A percentile compares a stretch with the other conserved stretches of the same genome.
phyloP scores from a whole-genome alignment of 2,113 vertebrate genomes.

The Eubucco bourcierii region DNA sequence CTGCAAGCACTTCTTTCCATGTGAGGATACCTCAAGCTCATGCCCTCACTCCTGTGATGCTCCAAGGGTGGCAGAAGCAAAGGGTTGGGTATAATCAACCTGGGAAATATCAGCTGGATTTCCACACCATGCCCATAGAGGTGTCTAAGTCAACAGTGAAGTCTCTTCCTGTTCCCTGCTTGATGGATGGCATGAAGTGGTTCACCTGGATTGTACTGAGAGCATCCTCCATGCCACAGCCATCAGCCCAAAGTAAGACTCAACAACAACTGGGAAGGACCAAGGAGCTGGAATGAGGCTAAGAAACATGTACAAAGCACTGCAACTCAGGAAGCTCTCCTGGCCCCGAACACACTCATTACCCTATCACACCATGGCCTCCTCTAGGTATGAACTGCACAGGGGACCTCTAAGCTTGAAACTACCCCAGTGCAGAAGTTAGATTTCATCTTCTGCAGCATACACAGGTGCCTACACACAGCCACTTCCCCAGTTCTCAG shows the following conservation, averaged over 20 bases:
- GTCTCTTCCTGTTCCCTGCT: neutral
- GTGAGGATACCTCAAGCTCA: neutral
- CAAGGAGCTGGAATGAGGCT: neutral
- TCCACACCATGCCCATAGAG: neutral
- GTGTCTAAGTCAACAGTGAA: neutral
- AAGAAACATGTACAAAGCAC: neutral
- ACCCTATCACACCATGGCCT: neutral
- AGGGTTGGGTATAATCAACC: neutral
- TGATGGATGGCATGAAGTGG: neutral
- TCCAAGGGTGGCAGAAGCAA: neutral
- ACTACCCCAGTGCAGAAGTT: neutral
- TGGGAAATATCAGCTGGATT: neutral
- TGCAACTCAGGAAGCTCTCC: neutral
- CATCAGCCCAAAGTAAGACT: neutral
- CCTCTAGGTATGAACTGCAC: neutral
- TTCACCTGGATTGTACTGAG: neutral
- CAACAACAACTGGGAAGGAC: neutral
- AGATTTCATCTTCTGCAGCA: rapidly evolving
- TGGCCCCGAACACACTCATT: neutral
- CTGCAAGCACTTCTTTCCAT: rapidly evolving
- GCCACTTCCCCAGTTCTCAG: neutral
- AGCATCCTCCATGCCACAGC: neutral
- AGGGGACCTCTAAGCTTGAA: neutral
- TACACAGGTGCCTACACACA: constrained; percentile 24
- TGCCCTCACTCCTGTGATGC: neutral